Evolutionary conservation across 2,113 vertebrate species (phyloP).

Genomic region (Tetraodon nigroviridis): DNA sequence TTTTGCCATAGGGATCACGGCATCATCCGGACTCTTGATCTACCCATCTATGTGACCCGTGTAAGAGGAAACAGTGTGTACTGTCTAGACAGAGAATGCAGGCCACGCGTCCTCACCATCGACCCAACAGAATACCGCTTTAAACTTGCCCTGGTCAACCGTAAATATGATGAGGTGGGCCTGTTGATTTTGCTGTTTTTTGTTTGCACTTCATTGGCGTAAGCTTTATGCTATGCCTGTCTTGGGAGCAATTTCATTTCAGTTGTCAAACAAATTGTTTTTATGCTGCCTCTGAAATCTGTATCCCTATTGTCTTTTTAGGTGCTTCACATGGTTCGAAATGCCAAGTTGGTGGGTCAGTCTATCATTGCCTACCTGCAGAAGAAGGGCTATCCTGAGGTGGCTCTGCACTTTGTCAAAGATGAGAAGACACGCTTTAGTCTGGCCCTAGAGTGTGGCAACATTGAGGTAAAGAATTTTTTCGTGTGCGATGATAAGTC

Average conservation of each 20-base stretch:
- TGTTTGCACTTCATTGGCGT: background rate
- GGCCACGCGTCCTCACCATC: slow-evolving; percentile 91
- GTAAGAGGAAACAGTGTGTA: slow-evolving; percentile 94
- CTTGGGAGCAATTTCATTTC: too few species aligned
- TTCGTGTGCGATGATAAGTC: background rate
- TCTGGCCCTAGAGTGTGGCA: slow-evolving; percentile 89
- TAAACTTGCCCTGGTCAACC: slow-evolving; percentile 93
- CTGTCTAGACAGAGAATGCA: slow-evolving; percentile 91
- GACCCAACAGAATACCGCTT: slow-evolving; percentile 97
- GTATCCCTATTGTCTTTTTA: slow-evolving; percentile 42
- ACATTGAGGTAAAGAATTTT: slow-evolving; percentile 81
- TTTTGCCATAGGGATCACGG: slow-evolving; percentile 75
- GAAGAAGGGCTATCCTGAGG: slow-evolving; percentile 96
- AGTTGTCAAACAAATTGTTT: background rate
- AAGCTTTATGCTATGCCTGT: too few species aligned
- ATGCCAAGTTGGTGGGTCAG: slow-evolving; percentile 94
- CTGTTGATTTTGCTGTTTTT: background rate
- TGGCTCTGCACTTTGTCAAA: slow-evolving; percentile 95
- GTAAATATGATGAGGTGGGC: slow-evolving; percentile 92
- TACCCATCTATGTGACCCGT: slow-evolving; percentile 94
- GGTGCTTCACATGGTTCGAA: slow-evolving; percentile 98
- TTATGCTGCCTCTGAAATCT: background rate
- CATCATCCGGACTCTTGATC: slow-evolving; percentile 94
- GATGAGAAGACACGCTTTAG: slow-evolving; percentile 97
- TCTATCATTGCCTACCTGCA: slow-evolving; percentile 98